Conservation (phyloP, 2,888 invertebrate genomes). For the Epinotia brunnichana region DNA sequence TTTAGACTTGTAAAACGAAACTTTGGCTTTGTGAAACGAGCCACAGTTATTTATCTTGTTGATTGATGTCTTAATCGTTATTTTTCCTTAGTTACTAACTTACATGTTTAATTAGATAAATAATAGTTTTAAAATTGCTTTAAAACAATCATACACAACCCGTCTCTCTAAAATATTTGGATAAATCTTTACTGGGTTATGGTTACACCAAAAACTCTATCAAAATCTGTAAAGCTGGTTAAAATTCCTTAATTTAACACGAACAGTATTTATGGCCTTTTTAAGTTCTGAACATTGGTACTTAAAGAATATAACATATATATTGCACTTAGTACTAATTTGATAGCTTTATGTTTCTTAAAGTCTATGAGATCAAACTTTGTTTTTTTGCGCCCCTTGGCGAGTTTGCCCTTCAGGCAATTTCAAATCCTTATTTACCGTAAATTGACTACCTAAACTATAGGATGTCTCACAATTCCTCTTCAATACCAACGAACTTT, state of each 20-base stretch:
- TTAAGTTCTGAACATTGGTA: constrained; percentile 34
- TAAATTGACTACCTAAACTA: constrained; percentile 18
- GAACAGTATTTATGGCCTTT: constrained; percentile 32
- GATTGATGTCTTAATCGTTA: background rate
- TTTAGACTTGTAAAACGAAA: too few relatives aligned
- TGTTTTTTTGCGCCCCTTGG: constrained; percentile 13
- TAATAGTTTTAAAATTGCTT: constrained; percentile 10
- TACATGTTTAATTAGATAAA: background rate
- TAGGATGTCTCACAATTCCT: constrained; percentile 8
- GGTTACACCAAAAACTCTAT: constrained; percentile 36
- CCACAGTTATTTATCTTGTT: too few relatives aligned
- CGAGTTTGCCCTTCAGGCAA: background rate
- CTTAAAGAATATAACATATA: background rate
- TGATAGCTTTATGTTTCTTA: constrained; percentile 16
- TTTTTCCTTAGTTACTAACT: constrained; percentile 13
- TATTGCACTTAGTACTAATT: constrained; percentile 18
- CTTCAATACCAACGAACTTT: background rate
- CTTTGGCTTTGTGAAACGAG: too few relatives aligned
- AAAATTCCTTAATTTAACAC: constrained; percentile 33
- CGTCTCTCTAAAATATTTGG: constrained; percentile 17
- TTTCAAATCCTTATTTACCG: constrained; percentile 8
- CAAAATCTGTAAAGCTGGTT: constrained; percentile 42
- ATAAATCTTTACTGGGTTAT: constrained; percentile 20
- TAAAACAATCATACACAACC: constrained; percentile 30
- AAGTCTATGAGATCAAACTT: constrained; percentile 28